Evolutionary conservation across 2,113 vertebrate species (phyloP).

Genomic region (Callocephalon fimbriatum): DNA sequence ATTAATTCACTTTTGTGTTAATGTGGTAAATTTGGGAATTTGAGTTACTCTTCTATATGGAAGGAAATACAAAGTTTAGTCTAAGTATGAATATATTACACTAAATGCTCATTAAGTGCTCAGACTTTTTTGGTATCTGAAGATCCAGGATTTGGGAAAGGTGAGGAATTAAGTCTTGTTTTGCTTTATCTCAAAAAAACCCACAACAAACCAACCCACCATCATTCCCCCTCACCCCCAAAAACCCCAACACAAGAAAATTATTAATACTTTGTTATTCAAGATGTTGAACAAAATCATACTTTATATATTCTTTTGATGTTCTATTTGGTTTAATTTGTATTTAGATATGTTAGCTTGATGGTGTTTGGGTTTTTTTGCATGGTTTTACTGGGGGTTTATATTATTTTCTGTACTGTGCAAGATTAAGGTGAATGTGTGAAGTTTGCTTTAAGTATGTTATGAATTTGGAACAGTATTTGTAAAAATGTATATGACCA

Average conservation of each 20-base stretch:
- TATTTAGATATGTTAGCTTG: neutral
- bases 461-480: neutral
- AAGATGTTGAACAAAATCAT: neutral
- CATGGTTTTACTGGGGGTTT: neutral
- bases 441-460: neutral
- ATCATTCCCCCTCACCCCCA: neutral
- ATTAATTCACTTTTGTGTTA: neutral
- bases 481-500: neutral
- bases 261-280: neutral
- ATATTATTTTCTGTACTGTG: neutral
- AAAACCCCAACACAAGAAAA: neutral
- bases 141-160: neutral
- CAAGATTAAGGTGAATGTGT: neutral
- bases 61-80: neutral
- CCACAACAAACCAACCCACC: neutral
- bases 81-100: neutral
- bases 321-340: neutral
- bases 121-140: neutral
- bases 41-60: neutral
- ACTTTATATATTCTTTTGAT: neutral
- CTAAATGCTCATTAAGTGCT: neutral
- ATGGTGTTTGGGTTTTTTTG: neutral
- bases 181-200: neutral
- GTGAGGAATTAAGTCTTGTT: neutral
- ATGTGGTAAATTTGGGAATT: neutral